These are phyloP conservation scores for Galeopsomyia nigrocyanea DNA, from an alignment of 2,888 invertebrate species.

Conservation along the genomic window DNA sequence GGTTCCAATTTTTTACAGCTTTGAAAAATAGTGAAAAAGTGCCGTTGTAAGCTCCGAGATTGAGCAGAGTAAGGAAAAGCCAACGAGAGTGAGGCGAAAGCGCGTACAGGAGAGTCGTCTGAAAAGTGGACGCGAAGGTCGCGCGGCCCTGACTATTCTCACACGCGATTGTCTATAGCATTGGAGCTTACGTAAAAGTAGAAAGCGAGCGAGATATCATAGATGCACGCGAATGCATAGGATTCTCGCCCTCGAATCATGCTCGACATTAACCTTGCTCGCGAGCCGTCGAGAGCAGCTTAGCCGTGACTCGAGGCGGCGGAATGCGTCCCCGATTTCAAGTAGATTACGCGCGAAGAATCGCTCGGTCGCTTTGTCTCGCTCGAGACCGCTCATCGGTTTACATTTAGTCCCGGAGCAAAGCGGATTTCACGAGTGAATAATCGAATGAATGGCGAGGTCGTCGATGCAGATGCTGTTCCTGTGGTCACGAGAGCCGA, in stretches of 20 bases:
- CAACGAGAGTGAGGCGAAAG: no score
- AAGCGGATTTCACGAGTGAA: slow-evolving; percentile 18
- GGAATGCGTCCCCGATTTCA: slow-evolving; percentile 39
- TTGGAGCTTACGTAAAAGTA: no score
- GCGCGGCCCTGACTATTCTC: no score
- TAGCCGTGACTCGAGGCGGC: slow-evolving; percentile 19
- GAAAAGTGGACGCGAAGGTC: no score
- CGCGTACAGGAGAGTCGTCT: no score
- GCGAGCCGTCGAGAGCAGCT: not conserved
- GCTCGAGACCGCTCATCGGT: not conserved
- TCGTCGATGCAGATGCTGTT: slow-evolving; percentile 63
- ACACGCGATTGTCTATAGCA: no score
- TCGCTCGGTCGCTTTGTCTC: slow-evolving; percentile 11
- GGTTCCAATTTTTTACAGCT: slow-evolving; percentile 52
- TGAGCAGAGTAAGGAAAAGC: no score
- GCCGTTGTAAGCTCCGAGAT: no score
- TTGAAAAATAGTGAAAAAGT: no score
- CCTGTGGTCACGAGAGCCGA: slow-evolving; percentile 60
- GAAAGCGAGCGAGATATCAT: no score
- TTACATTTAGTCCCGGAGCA: no score
- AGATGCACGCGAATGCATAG: slow-evolving; percentile 15
- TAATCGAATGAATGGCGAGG: no score
- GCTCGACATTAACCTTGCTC: slow-evolving; percentile 46
- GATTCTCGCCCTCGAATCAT: slow-evolving; percentile 38
- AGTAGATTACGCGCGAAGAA: slow-evolving; percentile 37